Percentiles rank a stretch among this genome's conserved stretches.
These are phyloP conservation scores for Chrosomus eos DNA, from an alignment of 2,797 vertebrate genomes.

Conservation along the genomic window DNA sequence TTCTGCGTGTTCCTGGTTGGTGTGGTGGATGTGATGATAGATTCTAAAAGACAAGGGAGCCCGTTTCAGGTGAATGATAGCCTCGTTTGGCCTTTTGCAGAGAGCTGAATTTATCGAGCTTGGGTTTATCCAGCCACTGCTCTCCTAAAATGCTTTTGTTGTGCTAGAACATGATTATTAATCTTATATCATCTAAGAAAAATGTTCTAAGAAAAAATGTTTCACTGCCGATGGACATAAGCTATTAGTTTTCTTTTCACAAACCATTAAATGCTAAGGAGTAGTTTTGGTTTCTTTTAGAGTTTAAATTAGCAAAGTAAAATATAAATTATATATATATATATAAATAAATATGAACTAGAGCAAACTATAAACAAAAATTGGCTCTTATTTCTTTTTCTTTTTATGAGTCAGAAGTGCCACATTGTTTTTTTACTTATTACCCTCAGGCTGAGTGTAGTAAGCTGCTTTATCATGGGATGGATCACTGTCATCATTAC, in stretches of 20 bases:
- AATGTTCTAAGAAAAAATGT: not conserved
- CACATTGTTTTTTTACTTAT: not conserved
- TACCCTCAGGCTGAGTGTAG: not conserved
- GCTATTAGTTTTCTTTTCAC: not conserved
- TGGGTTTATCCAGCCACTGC: slow-evolving; percentile 13
- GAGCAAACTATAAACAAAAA: no score
- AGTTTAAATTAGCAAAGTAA: not conserved
- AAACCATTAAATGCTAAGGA: not conserved
- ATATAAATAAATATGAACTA: not conserved
- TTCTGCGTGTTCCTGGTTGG: slow-evolving; percentile 1
- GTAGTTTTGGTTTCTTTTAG: not conserved
- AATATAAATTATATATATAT: not conserved
- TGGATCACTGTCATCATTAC: slow-evolving; percentile 42
- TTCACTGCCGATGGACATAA: not conserved
- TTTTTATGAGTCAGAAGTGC: not conserved
- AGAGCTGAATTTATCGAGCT: slow-evolving; percentile 16
- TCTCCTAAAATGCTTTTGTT: slow-evolving; percentile 24
- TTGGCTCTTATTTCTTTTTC: not conserved
- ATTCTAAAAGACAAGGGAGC: slow-evolving; percentile 15
- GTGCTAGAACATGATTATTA: not conserved
- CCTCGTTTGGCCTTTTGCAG: slow-evolving; percentile 13
- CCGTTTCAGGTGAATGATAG: slow-evolving; percentile 18
- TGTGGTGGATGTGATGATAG: slow-evolving; percentile 25
- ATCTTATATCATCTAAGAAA: slow-evolving; percentile 32
- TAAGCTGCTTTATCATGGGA: slow-evolving; percentile 27